phyloP scores from a whole-genome alignment of 2,888 invertebrate genomes.

The Nephrotoma appendiculata region DNA sequence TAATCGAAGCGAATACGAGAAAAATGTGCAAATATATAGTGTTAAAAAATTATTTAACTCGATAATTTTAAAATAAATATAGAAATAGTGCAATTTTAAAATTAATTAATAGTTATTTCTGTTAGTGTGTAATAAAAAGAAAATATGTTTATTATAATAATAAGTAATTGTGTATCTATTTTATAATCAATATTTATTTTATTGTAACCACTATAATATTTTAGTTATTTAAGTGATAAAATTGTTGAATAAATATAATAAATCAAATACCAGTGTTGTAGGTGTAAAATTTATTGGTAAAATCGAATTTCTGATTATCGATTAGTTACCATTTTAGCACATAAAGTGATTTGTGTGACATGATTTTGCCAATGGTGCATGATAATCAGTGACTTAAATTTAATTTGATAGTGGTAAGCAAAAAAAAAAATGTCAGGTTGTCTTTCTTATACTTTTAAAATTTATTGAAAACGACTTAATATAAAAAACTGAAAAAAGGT shows the following conservation, averaged over 20 bases:
- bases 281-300: background rate
- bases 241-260: background rate
- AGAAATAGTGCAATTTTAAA: background rate
- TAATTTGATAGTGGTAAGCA: background rate
- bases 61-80: background rate
- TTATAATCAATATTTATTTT: background rate
- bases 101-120: background rate
- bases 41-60: background rate
- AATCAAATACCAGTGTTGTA: background rate
- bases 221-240: background rate
- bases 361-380: background rate
- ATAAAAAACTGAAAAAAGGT: background rate
- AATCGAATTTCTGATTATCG: background rate
- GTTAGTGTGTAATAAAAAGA: background rate
- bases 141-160: background rate
- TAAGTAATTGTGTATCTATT: background rate
- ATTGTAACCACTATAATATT: background rate
- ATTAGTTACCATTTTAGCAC: background rate
- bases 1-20: no score
- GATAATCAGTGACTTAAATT: background rate
- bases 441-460: no score
- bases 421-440: background rate
- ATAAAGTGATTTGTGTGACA: background rate
- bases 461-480: no score
- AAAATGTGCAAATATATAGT: background rate